Evolutionary conservation across 2,888 invertebrate species (phyloP), one percentile per base, ranked within the genome.

Genomic region (Andrena minutula): DNA sequence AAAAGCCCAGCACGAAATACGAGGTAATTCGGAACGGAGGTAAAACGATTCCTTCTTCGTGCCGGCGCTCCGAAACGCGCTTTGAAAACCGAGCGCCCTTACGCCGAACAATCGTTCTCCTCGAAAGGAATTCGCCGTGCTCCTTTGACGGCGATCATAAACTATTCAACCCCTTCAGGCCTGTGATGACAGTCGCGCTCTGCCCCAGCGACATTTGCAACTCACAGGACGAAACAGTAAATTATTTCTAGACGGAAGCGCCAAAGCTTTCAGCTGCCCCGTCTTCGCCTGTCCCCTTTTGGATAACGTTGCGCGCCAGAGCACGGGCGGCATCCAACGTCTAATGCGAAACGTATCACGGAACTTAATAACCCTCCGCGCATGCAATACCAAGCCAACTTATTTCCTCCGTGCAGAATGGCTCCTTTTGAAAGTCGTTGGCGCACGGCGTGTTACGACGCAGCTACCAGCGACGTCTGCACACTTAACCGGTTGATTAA

Each of bases 161-260:
- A 83, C 78, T 83, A 82, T 82, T 83, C 83, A 75, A 7, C 7
- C 53, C 23, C 35, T 64, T 56, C 68, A 35, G 53, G 7, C 23
- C 49, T 35, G 53, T 51, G 75, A 79, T 73, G 77, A 68, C 75
- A 75, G 84, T 28, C 66, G 51, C 66, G 51, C 74, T 51, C 66
- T 53, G 30, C 65, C 35, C 71, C 72, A 26, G 6, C 58, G 56
- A 64, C 78, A 85, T 87, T 87, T 87, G 79, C 85, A 87, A 87
- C 76, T 85, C 87, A 87, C 72, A 77, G 83, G 76, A 79, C 70
- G 83, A 75, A 80, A 83, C 87, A 83, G 80, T 86, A 72, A 86
- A 86, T 86, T 86, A 86, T 87, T 87, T 83, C 87, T 83, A 64
- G 66, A 70, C 80, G 49, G 35, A 65, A 35, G 65, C 81, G 63